phyloP scores from a whole-genome alignment of 2,888 invertebrate species.

The Seira ritae region DNA sequence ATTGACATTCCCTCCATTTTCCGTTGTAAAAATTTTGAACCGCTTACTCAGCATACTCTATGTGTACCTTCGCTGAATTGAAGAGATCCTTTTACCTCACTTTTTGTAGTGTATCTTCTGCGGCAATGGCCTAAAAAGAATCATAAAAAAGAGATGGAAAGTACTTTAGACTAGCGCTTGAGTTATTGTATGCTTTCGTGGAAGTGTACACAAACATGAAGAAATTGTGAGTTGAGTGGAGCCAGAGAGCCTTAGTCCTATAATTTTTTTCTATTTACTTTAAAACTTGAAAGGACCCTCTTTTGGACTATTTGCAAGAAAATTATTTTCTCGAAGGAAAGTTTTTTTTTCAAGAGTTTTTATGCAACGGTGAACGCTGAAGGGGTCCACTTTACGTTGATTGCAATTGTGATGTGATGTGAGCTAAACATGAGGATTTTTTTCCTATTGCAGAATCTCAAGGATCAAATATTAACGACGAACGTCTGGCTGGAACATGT shows the following conservation, averaged over 20 bases:
- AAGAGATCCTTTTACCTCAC: not conserved
- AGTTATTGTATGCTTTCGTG: too few relatives aligned
- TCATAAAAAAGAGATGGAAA: not conserved
- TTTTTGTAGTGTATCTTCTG: not conserved
- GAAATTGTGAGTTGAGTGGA: not conserved
- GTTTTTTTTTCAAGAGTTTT: not conserved
- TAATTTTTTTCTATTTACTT: not conserved
- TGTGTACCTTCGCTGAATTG: not conserved
- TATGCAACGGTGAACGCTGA: not conserved
- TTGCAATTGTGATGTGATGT: not conserved
- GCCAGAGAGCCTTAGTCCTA: too few relatives aligned
- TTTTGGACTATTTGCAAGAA: not conserved
- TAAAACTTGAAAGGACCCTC: not conserved
- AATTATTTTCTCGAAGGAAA: too few relatives aligned
- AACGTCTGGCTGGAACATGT: slow-evolving; percentile 97
- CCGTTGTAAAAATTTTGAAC: not conserved
- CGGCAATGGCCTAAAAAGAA: not conserved
- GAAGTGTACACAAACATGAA: not conserved
- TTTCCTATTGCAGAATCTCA: slow-evolving; percentile 86
- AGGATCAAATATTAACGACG: slow-evolving; percentile 91
- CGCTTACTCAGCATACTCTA: not conserved
- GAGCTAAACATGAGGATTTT: slow-evolving; percentile 12
- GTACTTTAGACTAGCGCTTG: too few relatives aligned
- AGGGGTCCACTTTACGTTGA: not conserved
- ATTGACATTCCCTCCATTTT: not conserved